A percentile compares a stretch with the other conserved stretches of the same genome.
Evolutionary conservation across 2,113 vertebrate species (phyloP).

Genomic region (Solea senegalensis): DNA sequence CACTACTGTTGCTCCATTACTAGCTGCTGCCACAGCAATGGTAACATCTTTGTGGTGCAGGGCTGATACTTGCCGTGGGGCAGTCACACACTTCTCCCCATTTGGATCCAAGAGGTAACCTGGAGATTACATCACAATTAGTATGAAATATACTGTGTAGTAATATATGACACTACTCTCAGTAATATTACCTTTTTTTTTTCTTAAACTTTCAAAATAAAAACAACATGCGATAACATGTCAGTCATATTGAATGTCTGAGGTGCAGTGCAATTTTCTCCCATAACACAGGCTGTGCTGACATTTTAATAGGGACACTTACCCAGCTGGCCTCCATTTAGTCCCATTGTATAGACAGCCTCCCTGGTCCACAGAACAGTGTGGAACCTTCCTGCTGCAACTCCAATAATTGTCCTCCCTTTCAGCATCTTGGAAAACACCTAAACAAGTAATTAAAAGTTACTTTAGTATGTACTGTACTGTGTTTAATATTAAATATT

Average conservation of each 20-base stretch:
- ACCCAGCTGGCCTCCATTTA: conserved; percentile 98
- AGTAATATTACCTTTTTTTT: too few species aligned
- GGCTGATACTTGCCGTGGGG: conserved; percentile 93
- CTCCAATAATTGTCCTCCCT: conserved; percentile 90
- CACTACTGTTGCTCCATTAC: conserved; percentile 94
- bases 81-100: conserved; percentile 90
- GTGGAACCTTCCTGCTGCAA: conserved; percentile 96
- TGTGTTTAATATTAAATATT: background rate
- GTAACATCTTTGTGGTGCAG: conserved; percentile 90
- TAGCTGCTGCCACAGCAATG: conserved; percentile 89
- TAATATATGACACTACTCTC: too few species aligned
- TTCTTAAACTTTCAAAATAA: too few species aligned
- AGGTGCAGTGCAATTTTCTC: conserved; percentile 6
- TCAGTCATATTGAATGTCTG: background rate
- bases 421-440: conserved; percentile 92
- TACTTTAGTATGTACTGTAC: background rate
- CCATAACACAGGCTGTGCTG: conserved; percentile 1
- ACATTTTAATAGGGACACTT: conserved; percentile 57
- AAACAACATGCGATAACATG: too few species aligned
- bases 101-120: conserved; percentile 94
- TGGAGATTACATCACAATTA: conserved; percentile 60
- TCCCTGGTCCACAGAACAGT: conserved; percentile 96
- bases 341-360: conserved; percentile 94
- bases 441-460: conserved; percentile 63
- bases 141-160: too few species aligned